Base-by-base conservation (phyloP, 2,888 invertebrate genomes). In the Eurytoma adleriae region DNA sequence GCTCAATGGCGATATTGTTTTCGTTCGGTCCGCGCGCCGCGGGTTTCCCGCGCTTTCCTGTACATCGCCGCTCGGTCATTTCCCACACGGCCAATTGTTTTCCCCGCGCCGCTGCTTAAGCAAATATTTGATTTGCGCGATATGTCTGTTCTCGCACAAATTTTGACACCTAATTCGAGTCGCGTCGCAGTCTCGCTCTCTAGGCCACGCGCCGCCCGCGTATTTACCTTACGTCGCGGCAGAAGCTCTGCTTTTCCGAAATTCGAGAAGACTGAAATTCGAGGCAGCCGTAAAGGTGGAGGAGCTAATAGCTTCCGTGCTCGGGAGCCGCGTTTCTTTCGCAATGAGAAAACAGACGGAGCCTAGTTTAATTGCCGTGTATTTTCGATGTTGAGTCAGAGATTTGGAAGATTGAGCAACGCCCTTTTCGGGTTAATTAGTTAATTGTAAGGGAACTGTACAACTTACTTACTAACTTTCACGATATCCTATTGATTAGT, bases 71-170 rank as follows among this genome's bases (percentile, higher is more conserved):
- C 48, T 13, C 10, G 13, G 24, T 1, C 24, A 71, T 59, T 70
- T 70, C 52, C 24, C 76, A 68, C 56, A 16, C 18, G 40, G 30
- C 62, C 62, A 73, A 71, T 76, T 68, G 54, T 13, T 59, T 74
- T 18, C 20, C n/a, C 27, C 14, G 14, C 14, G 16, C 2, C 7
- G 0, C 40, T 40, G 40, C 40, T 40, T 40, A 40, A 40, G 18
- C 68, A 72, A 80, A 80, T 76, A 80, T 80, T 80, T 80, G 72
- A 76, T 76, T 54, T 67, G 20, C 24, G 12, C 52, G 48, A 62
- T 16, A 30, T 14, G 12, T 7, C 48, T n/a, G 48, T 5, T 48
- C 67, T 4, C 40, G 40, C 40, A 77, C 20, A 70, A 77, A 72
- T 69, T 69, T 61, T 69, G 64, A 73, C 77, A 78, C 73, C 69